Conservation (phyloP, 2,888 invertebrate genomes). For the Lottia gigantea region DNA sequence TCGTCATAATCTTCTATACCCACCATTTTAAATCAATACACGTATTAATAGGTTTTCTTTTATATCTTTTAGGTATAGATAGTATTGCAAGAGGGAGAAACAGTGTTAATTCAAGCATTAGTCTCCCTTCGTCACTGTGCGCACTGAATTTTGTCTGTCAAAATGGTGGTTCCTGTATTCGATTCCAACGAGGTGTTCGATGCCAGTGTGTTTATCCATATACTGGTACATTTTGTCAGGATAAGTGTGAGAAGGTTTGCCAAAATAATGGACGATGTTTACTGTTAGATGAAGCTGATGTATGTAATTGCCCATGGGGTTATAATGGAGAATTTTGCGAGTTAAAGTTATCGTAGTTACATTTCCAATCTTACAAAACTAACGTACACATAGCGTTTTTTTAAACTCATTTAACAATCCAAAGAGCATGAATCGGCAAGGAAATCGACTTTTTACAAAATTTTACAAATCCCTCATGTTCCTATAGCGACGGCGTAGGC, state of each 20-base stretch:
- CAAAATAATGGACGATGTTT: conserved; percentile 6
- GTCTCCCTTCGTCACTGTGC: not conserved
- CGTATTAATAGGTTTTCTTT: no score
- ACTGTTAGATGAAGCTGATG: not conserved
- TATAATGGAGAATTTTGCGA: not conserved
- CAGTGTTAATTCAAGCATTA: not conserved
- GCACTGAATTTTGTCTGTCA: conserved; percentile 3
- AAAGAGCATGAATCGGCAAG: no score
- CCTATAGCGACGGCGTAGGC: no score
- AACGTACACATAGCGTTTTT: no score
- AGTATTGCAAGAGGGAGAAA: not conserved
- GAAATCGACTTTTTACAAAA: no score
- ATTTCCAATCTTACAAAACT: no score
- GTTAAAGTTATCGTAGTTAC: not conserved
- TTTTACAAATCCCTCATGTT: no score
- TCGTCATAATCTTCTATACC: no score
- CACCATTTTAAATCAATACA: not conserved
- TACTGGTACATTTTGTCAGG: not conserved
- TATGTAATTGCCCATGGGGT: not conserved
- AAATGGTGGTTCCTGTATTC: not conserved
- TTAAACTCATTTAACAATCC: no score
- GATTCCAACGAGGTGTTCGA: not conserved
- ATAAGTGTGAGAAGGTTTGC: not conserved
- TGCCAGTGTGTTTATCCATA: not conserved
- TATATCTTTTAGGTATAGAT: no score